Conservation (phyloP, 2,888 invertebrate genomes). For the Bembecia ichneumoniformis region DNA sequence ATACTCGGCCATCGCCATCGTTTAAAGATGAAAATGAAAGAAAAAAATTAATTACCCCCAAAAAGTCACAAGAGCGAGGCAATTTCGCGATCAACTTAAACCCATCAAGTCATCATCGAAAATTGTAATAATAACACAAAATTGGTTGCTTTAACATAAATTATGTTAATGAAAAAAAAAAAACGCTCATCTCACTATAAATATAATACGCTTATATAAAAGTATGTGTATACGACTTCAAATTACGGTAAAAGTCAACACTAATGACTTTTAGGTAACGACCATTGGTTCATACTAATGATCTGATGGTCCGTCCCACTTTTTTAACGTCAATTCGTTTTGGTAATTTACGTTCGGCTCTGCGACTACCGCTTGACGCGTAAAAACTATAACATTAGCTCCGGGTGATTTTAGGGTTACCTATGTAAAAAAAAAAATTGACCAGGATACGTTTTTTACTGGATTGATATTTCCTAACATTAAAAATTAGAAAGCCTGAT, state of each 20-base stretch:
- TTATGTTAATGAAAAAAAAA: constrained; percentile 37
- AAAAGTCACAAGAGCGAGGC: neutral
- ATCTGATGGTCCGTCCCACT: constrained; percentile 59
- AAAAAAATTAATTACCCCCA: constrained; percentile 1
- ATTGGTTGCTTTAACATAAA: constrained; percentile 59
- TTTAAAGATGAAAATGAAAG: neutral
- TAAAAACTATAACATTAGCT: constrained; percentile 23
- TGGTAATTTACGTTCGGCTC: constrained; percentile 48
- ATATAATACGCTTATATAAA: constrained; percentile 14
- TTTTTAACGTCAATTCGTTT: constrained; percentile 61
- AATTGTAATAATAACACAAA: constrained; percentile 49
- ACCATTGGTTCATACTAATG: constrained; percentile 69
- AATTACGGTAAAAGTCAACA: constrained; percentile 66
- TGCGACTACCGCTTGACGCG: constrained; percentile 42
- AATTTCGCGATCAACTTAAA: constrained; percentile 31
- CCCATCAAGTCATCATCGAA: constrained; percentile 37
- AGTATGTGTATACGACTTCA: constrained; percentile 31
- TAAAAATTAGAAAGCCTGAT: too few species aligned
- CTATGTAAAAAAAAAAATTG: too few species aligned
- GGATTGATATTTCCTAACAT: too few species aligned
- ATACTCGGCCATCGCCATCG: neutral
- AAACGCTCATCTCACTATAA: constrained; percentile 1
- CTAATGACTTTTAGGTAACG: constrained; percentile 71
- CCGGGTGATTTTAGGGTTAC: neutral
- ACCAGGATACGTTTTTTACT: too few species aligned